These are phyloP conservation scores for Platysternon megacephalum DNA, from an alignment of 2,113 vertebrate genomes.

Conservation along the genomic window DNA sequence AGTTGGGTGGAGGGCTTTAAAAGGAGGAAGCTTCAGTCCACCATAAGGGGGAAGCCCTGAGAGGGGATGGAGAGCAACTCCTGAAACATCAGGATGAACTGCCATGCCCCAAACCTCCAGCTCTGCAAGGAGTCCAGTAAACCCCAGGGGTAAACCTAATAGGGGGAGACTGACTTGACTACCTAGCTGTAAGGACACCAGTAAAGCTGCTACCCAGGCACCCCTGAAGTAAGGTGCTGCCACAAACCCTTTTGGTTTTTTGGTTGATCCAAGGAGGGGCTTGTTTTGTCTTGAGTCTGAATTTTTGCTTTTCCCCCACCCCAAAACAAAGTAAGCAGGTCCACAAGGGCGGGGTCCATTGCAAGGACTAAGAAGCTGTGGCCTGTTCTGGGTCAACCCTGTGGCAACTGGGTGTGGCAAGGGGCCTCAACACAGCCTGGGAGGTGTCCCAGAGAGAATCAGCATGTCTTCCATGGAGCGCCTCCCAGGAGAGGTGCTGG, in stretches of 20 bases:
- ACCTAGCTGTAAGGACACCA: neutral
- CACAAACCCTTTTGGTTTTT: neutral
- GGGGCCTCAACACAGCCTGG: neutral
- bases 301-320: neutral
- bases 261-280: neutral
- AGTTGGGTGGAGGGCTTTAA: neutral
- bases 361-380: neutral
- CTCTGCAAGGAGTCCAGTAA: neutral
- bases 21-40: neutral
- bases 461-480: neutral
- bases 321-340: neutral
- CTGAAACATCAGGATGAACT: neutral
- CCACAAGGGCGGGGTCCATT: neutral
- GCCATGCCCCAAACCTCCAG: neutral
- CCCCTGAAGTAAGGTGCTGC: neutral
- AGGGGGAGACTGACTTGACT: neutral
- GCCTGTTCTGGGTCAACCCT: neutral
- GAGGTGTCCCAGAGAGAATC: neutral
- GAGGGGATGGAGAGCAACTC: neutral
- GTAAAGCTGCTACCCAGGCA: too few relatives aligned
- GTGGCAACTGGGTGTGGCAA: neutral
- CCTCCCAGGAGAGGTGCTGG: neutral
- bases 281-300: neutral
- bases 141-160: neutral
- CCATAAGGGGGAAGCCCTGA: neutral